These are phyloP conservation scores for Apamea sordens DNA, from an alignment of 2,888 invertebrate species.

Conservation along the genomic window DNA sequence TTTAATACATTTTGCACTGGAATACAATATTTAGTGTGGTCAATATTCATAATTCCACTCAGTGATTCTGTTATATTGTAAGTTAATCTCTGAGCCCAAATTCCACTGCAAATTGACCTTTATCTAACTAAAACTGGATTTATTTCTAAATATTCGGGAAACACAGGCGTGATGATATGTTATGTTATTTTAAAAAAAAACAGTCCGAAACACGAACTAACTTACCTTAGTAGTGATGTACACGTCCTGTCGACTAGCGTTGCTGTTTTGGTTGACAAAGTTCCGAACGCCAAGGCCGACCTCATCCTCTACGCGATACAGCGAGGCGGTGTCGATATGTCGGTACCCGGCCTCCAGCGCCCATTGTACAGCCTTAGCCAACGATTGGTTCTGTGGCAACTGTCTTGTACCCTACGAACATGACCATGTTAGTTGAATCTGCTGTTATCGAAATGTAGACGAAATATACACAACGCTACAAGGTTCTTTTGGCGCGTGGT, in stretches of 20 bases:
- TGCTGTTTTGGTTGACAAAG: conserved; percentile 90
- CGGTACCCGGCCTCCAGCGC: conserved; percentile 95
- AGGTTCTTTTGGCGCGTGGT: neutral
- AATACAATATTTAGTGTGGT: neutral
- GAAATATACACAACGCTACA: neutral
- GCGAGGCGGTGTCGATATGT: conserved; percentile 95
- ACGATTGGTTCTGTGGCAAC: conserved; percentile 82
- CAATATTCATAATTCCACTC: neutral
- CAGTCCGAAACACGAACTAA: neutral
- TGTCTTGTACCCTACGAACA: conserved; percentile 81
- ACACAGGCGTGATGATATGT: neutral
- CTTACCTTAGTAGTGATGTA: conserved; percentile 95
- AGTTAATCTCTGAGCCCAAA: neutral
- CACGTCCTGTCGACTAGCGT: conserved; percentile 92
- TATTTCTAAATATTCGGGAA: neutral
- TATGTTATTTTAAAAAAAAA: neutral
- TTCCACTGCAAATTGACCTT: neutral
- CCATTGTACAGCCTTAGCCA: conserved; percentile 92
- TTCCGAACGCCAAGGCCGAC: conserved; percentile 93
- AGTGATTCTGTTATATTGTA: neutral
- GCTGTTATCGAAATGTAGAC: neutral
- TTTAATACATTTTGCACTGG: neutral
- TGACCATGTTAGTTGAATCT: conserved; percentile 25
- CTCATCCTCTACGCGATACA: conserved; percentile 93
- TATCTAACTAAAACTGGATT: neutral